phyloP scores from a whole-genome alignment of 2,888 invertebrate genomes.

The Netelia fuscicornis region DNA sequence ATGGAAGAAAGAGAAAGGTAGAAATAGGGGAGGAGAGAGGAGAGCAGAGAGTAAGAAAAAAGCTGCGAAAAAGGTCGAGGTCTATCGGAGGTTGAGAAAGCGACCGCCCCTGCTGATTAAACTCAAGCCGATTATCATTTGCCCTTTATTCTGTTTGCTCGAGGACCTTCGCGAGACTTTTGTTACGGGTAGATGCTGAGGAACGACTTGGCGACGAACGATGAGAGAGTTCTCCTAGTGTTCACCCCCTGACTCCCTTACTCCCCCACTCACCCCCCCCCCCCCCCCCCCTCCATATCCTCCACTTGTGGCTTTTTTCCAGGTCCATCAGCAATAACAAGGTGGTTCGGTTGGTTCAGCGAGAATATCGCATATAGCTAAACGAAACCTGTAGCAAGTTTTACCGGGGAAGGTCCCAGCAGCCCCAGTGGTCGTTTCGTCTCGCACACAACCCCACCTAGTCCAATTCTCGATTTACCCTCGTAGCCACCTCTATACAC shows the following conservation, averaged over 20 bases:
- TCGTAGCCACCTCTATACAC: constrained; percentile 72
- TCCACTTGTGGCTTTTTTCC: constrained; percentile 2
- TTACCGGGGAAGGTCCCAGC: constrained; percentile 24
- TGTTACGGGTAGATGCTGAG: constrained; percentile 11
- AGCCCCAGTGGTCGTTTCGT: constrained; percentile 39
- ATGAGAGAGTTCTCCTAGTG: constrained; percentile 7
- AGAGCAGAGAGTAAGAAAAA: constrained; percentile 65
- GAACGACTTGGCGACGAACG: neutral
- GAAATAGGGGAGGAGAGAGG: constrained; percentile 53
- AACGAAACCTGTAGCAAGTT: constrained; percentile 11
- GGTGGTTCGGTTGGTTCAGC: constrained; percentile 15
- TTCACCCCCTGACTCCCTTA: constrained; percentile 3
- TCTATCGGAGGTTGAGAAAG: constrained; percentile 33
- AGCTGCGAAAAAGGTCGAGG: constrained; percentile 59
- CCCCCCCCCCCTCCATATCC: constrained; percentile 3
- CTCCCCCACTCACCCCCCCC: neutral
- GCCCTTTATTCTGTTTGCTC: constrained; percentile 58
- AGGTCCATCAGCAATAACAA: constrained; percentile 9
- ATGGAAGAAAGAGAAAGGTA: constrained; percentile 58
- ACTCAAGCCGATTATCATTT: constrained; percentile 60
- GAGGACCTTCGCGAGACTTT: constrained; percentile 23
- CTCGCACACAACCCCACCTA: constrained; percentile 51
- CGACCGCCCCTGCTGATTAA: constrained; percentile 41
- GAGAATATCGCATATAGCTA: neutral
- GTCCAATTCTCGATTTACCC: constrained; percentile 66